phyloP scores from a whole-genome alignment of 1,140 invertebrate species.

The Drosophila auraria region DNA sequence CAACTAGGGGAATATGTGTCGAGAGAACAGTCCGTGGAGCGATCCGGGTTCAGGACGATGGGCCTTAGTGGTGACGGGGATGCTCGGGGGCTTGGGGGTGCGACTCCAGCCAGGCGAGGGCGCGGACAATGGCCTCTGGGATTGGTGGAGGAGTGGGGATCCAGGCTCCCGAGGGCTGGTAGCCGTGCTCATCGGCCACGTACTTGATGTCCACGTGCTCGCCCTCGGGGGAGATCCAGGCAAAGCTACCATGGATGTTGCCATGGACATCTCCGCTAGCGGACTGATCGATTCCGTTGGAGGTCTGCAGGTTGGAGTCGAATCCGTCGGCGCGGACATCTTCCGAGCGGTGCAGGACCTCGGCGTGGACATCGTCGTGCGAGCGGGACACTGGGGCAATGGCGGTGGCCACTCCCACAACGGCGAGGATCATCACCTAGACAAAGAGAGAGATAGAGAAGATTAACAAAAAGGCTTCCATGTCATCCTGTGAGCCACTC shows the following conservation, averaged over 20 bases:
- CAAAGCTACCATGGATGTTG: conserved; percentile 55
- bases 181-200: conserved; percentile 87
- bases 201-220: conserved; percentile 85
- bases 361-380: conserved; percentile 55
- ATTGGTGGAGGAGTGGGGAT: conserved; percentile 89
- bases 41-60: conserved; percentile 10
- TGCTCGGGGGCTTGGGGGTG: conserved; percentile 36
- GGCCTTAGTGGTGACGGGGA: conserved; percentile 33
- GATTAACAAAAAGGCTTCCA: background rate
- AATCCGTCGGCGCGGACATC: conserved; percentile 65
- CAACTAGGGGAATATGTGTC: conserved; percentile 21
- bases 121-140: conserved; percentile 87
- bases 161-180: conserved; percentile 84
- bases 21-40: conserved; percentile 35
- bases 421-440: conserved; percentile 63
- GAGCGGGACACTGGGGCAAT: conserved; percentile 20
- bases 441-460: too few relatives aligned
- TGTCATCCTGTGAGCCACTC: conserved; percentile 28
- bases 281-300: conserved; percentile 86
- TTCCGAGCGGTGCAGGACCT: conserved; percentile 23
- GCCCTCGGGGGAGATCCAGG: conserved; percentile 78
- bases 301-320: conserved; percentile 85
- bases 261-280: conserved; percentile 75
- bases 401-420: conserved; percentile 66
- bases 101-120: conserved; percentile 34